phyloP scores from a whole-genome alignment of 2,797 vertebrate species.

The Myotis pilosus region DNA sequence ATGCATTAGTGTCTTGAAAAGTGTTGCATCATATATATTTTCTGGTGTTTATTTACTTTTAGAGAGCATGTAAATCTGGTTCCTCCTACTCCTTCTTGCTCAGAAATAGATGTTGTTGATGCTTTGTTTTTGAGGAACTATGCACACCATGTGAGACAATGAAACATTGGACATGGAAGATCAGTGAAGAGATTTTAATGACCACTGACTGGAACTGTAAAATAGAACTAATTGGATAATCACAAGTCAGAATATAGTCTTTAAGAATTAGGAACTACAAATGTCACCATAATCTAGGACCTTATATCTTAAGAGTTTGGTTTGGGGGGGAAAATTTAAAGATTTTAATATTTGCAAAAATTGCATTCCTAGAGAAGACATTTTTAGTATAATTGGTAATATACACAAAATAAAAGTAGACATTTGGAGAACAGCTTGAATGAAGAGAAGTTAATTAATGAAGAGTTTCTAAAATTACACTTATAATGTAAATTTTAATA shows the following conservation, averaged over 20 bases:
- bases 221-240: not conserved
- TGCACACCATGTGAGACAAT: not conserved
- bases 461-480: slow-evolving; percentile 48
- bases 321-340: not conserved
- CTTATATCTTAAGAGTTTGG: not conserved
- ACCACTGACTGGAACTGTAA: not conserved
- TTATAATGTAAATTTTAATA: slow-evolving; percentile 32
- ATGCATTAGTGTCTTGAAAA: not conserved
- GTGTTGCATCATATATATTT: not conserved
- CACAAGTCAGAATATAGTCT: not conserved
- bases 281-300: not conserved
- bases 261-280: not conserved
- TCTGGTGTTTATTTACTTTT: not conserved
- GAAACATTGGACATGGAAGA: not conserved
- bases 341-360: not conserved
- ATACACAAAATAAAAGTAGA: not conserved
- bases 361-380: not conserved
- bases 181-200: not conserved
- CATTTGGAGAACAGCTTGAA: not conserved
- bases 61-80: not conserved
- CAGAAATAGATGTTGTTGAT: not conserved
- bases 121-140: not conserved
- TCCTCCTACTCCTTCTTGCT: not conserved
- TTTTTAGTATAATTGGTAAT: not conserved
- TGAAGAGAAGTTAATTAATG: not conserved